Evolutionary conservation across 2,113 vertebrate genomes (phyloP).

Genomic region (Campylomormyrus tamandua): DNA sequence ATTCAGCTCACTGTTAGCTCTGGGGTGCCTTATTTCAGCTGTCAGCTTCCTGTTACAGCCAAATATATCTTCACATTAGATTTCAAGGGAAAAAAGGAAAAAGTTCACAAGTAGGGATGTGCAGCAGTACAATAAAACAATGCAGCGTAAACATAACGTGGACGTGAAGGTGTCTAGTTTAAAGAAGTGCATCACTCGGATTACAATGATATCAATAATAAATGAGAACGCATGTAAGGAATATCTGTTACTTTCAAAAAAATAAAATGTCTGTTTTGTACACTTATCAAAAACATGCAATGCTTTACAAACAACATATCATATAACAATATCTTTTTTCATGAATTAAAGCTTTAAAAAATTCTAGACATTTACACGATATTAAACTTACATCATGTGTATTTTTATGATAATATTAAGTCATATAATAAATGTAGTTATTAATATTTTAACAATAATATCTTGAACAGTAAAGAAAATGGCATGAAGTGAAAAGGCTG

Average conservation of each 20-base stretch:
- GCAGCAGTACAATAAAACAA: neutral
- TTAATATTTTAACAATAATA: neutral
- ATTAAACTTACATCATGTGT: neutral
- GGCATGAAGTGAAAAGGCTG: neutral
- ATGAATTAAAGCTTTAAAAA: neutral
- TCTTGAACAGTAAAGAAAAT: neutral
- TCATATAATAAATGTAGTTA: neutral
- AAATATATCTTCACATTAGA: neutral
- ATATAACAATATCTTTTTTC: neutral
- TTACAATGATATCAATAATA: slow-evolving; percentile 2
- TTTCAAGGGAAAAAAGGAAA: neutral
- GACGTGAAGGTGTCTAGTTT: neutral
- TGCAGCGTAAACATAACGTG: neutral
- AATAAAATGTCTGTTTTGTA: neutral
- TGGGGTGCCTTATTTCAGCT: slow-evolving; percentile 23
- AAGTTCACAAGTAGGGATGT: neutral
- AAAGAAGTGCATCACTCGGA: neutral
- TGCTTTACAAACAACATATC: neutral
- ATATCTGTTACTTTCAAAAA: neutral
- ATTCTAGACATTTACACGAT: neutral
- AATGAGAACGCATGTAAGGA: neutral
- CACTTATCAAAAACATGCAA: neutral
- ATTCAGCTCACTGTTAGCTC: slow-evolving; percentile 46
- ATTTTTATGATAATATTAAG: neutral
- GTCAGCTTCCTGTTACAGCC: slow-evolving; percentile 45